Conservation (phyloP, 2,113 vertebrate genomes). For the Rhinopomastus cyanomelas region DNA sequence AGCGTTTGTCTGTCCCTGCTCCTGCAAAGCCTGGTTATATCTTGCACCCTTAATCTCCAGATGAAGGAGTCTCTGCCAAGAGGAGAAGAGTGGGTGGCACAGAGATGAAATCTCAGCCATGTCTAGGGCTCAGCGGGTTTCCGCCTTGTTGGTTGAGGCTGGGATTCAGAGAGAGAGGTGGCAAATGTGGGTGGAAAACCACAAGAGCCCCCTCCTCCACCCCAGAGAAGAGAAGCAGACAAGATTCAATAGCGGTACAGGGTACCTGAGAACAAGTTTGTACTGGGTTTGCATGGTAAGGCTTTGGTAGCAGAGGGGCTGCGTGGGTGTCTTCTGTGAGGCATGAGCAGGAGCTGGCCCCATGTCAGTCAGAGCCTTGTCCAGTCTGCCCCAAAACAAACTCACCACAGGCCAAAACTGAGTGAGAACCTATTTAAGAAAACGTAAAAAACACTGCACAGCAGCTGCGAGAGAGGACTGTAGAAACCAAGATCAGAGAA, state of each 20-base stretch:
- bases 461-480: neutral
- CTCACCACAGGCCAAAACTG: neutral
- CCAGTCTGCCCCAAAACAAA: neutral
- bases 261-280: neutral
- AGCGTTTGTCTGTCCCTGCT: neutral
- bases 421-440: neutral
- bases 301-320: neutral
- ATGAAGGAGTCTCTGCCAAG: neutral
- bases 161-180: conserved; percentile 60
- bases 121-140: conserved; percentile 66
- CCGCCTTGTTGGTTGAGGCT: conserved; percentile 53
- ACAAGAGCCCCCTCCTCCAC: conserved; percentile 63
- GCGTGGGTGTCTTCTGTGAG: neutral
- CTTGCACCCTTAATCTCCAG: neutral
- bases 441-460: neutral
- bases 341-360: neutral
- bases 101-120: conserved; percentile 65
- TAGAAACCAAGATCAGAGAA: neutral
- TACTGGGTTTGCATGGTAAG: neutral
- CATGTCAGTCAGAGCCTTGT: neutral
- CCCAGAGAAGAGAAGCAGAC: conserved; percentile 48
- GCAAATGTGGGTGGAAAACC: conserved; percentile 65
- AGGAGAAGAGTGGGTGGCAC: conserved; percentile 55
- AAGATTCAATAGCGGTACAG: conserved; percentile 6
- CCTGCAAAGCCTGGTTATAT: neutral